These are phyloP conservation scores for Nibea albiflora DNA, from an alignment of 2,113 vertebrate species.

Conservation along the genomic window DNA sequence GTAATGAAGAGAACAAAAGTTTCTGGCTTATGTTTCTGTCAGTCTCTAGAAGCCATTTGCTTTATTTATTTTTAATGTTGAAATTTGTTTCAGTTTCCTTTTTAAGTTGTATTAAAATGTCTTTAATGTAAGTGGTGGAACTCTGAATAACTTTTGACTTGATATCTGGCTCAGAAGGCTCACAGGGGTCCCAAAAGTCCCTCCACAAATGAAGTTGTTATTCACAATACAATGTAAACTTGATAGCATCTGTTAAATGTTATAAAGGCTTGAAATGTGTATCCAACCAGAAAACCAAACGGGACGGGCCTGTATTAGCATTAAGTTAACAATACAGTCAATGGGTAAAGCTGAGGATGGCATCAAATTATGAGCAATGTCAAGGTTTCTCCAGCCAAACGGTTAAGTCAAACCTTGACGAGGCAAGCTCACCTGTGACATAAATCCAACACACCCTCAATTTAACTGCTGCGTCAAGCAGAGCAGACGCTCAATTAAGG, in stretches of 20 bases:
- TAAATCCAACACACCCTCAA: neutral
- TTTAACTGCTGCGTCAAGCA: neutral
- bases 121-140: neutral
- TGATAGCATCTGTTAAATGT: neutral
- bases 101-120: neutral
- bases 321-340: neutral
- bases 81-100: neutral
- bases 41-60: neutral
- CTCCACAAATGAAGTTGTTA: neutral
- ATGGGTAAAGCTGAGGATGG: neutral
- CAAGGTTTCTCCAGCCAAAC: neutral
- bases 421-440: neutral
- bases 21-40: neutral
- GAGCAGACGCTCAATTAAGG: neutral
- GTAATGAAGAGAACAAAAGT: neutral
- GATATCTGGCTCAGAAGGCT: neutral
- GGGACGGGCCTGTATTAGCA: neutral
- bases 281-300: neutral
- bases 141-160: neutral
- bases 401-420: neutral
- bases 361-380: neutral
- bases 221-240: neutral
- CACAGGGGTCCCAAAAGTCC: too few species aligned
- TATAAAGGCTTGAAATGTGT: neutral
- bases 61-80: neutral